These are phyloP conservation scores for Pteropus alecto DNA, from an alignment of 2,113 vertebrate genomes.

Conservation along the genomic window DNA sequence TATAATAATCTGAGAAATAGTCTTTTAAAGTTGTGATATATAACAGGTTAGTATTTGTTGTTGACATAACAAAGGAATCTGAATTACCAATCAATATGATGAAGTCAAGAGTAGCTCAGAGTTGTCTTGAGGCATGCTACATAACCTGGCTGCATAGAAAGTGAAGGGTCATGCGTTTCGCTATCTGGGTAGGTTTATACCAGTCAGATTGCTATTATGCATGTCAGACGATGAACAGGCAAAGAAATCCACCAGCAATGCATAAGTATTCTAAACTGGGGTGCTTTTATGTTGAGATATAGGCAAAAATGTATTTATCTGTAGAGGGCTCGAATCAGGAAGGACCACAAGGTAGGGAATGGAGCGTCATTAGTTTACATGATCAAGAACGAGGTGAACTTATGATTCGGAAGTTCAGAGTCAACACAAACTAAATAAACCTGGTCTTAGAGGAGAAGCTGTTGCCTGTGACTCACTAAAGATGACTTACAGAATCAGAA, in stretches of 20 bases:
- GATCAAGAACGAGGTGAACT: neutral
- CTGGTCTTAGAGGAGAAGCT: neutral
- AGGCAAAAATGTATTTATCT: neutral
- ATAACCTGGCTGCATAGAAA: neutral
- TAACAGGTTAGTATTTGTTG: neutral
- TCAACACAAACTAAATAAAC: conserved; percentile 28
- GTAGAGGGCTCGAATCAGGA: neutral
- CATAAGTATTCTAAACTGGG: neutral
- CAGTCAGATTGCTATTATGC: neutral
- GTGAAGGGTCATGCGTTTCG: neutral
- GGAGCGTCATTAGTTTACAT: neutral
- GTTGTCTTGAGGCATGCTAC: neutral
- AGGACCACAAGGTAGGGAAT: neutral
- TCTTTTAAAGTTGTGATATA: neutral
- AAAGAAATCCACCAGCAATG: neutral
- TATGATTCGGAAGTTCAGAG: conserved; percentile 8
- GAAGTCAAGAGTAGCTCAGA: neutral
- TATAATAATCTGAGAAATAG: neutral
- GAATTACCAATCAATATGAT: neutral
- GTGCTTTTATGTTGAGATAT: neutral
- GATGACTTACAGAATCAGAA: neutral
- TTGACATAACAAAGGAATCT: neutral
- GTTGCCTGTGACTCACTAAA: neutral
- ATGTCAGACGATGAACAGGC: neutral
- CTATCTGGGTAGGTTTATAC: neutral